Base-by-base conservation (phyloP, 2,888 invertebrate genomes). In the Rhyacophila evoluta region DNA sequence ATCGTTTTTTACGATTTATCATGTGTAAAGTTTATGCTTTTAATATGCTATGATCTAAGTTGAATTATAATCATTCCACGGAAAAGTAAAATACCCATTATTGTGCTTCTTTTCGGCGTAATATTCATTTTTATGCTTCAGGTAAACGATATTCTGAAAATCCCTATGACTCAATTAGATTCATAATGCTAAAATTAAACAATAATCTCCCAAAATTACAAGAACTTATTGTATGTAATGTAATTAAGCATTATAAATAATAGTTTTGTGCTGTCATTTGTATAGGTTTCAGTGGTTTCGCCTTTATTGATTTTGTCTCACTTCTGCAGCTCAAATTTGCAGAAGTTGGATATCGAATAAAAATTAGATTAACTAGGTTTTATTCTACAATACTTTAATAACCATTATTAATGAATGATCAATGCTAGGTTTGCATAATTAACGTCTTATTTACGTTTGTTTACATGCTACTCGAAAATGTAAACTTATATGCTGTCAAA, bases 301-400 rank as follows among this genome's bases (percentile, higher is more conserved):
- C 29, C 67, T 19, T 75, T 77, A 77, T 77, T 77, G 77, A 77
- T 77, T 77, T 77, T 77, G 77, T 55, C 55, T 55, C 55, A 19
- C 55, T 55, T 55, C 55, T 55, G 55, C 55, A 55, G 55, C 19
- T 55, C 19, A 55, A 55, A 55, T 55, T 55, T 55, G 55, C 15
- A 19, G 19, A 19, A 19, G 55, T 55, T 25, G 1, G 5, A 55
- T 55, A 55, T 8, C 15, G 15, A 1, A 38, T 1, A 38, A 2
- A 38, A n/a, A 38, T 38, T 38, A 38, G n/a, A n/a, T n/a, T n/a
- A n/a, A n/a, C n/a, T n/a, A n/a, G n/a, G n/a, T n/a, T n/a, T n/a
- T n/a, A n/a, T n/a, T n/a, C n/a, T n/a, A n/a, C n/a, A n/a, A n/a
- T n/a, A n/a, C n/a, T n/a, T n/a, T n/a, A n/a, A n/a, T n/a, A n/a